Percentiles rank a stretch among this genome's conserved stretches.
Conservation (phyloP, 2,888 invertebrate species). For the Aelia acuminata region DNA sequence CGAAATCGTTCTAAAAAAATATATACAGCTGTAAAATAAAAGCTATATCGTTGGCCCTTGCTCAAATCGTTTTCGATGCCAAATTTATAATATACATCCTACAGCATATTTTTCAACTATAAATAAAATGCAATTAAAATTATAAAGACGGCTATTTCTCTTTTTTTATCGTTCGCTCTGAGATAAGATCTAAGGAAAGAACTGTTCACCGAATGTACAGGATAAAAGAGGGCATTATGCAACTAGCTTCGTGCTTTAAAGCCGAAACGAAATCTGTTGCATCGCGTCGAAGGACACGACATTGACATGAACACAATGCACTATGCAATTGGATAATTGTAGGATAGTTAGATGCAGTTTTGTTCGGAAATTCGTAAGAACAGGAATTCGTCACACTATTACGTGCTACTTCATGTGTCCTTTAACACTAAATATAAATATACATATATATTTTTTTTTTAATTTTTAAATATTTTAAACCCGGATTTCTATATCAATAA, state of each 20-base stretch:
- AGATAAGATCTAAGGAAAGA: background rate
- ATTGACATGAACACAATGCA: background rate
- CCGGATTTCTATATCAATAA: no score
- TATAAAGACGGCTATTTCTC: background rate
- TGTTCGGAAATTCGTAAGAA: background rate
- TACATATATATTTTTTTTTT: no score
- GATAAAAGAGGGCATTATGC: background rate
- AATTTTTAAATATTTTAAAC: no score
- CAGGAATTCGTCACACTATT: background rate
- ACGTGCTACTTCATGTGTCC: background rate
- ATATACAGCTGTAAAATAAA: background rate
- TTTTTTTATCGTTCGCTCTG: background rate
- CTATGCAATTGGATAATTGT: constrained; percentile 9
- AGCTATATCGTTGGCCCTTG: background rate
- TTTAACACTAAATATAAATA: no score
- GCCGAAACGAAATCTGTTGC: background rate
- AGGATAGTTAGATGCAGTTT: background rate
- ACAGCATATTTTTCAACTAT: background rate
- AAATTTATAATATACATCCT: background rate
- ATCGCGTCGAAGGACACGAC: background rate
- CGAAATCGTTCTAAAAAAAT: background rate
- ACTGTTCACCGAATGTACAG: background rate
- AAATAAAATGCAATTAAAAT: background rate
- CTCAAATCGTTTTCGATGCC: background rate
- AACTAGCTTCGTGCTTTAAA: background rate